Evolutionary conservation across 2,113 vertebrate genomes (phyloP).

Genomic region (Platichthys stellatus): DNA sequence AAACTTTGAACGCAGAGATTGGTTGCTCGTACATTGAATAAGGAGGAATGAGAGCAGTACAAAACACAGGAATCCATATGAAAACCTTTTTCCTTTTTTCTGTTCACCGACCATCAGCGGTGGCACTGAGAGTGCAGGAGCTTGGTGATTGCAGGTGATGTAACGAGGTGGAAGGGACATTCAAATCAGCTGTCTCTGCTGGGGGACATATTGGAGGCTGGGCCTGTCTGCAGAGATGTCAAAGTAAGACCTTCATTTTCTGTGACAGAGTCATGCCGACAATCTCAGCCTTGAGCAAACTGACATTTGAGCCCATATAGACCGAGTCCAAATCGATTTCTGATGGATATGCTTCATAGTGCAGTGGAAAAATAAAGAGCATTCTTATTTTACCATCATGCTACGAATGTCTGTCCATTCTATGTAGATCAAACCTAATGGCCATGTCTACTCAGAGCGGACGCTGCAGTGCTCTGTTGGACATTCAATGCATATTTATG

Average conservation of each 20-base stretch:
- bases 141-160: not conserved
- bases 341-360: conserved; percentile 1
- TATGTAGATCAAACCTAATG: too few species aligned
- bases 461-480: too few species aligned
- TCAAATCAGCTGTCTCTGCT: conserved; percentile 37
- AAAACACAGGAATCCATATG: conserved; percentile 11
- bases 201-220: conserved; percentile 2
- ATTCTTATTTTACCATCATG: too few species aligned
- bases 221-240: conserved; percentile 28
- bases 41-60: not conserved
- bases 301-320: conserved; percentile 1
- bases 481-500: too few species aligned
- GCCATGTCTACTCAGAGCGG: too few species aligned
- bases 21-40: not conserved
- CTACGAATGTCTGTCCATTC: too few species aligned
- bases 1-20: conserved; percentile 3
- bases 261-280: conserved; percentile 5
- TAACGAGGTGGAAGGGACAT: conserved; percentile 13
- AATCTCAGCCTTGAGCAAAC: not conserved
- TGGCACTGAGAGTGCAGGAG: conserved; percentile 1
- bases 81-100: not conserved
- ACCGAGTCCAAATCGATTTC: conserved; percentile 21
- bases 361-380: too few species aligned
- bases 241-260: not conserved
- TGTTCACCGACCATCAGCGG: not conserved